Percentiles rank a stretch among this genome's conserved stretches.
These are phyloP conservation scores for Chorisops tibialis DNA, from an alignment of 2,888 invertebrate genomes.

Conservation along the genomic window DNA sequence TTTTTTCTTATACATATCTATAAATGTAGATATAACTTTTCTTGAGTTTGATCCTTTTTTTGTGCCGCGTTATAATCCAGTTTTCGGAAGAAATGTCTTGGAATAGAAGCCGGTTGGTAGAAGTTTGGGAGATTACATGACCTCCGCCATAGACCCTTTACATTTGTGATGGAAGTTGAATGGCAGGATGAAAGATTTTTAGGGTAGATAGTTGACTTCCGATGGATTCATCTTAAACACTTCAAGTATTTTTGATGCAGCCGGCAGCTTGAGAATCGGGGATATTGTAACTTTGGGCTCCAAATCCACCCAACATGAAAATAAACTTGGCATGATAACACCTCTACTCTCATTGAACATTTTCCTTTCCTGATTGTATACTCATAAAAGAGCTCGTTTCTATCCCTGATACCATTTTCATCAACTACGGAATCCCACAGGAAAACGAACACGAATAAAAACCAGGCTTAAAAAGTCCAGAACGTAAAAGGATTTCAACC, in stretches of 20 bases:
- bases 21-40: no score
- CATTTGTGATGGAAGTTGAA: no score
- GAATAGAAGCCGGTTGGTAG: no score
- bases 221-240: neutral
- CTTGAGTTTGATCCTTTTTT: neutral
- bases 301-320: neutral
- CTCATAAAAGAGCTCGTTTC: neutral
- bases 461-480: neutral
- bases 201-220: slow-evolving; percentile 3
- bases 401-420: neutral
- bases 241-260: neutral
- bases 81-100: no score
- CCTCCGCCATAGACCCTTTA: no score
- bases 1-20: no score
- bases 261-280: neutral
- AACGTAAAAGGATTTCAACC: neutral
- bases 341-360: neutral
- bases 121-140: no score
- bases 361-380: neutral
- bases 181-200: neutral
- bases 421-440: neutral
- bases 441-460: neutral
- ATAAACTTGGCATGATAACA: slow-evolving; percentile 11
- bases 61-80: neutral
- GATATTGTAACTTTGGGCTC: neutral